Evolutionary conservation across 2,797 vertebrate species (phyloP).

Genomic region (Australoheros facetus): DNA sequence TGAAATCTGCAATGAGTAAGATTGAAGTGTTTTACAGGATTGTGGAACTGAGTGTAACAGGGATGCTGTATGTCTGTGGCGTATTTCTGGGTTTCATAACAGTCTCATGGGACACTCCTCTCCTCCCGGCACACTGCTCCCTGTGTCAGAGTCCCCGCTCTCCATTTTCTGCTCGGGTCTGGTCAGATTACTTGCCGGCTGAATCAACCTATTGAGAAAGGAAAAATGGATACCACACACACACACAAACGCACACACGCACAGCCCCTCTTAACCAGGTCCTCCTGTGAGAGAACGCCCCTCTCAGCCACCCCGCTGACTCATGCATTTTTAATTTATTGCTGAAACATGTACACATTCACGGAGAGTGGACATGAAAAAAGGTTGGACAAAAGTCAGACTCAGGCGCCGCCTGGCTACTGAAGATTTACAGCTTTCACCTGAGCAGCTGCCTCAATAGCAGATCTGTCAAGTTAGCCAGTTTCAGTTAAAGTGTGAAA

Average conservation of each 20-base stretch:
- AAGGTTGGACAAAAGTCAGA: background rate
- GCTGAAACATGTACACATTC: background rate
- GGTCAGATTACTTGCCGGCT: conserved; percentile 70
- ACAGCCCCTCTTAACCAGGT: background rate
- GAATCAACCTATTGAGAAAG: conserved; percentile 61
- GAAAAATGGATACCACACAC: conserved; percentile 60
- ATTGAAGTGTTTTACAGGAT: background rate
- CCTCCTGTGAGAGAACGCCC: conserved; percentile 20
- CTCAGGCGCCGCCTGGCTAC: conserved; percentile 44
- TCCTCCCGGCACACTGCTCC: conserved; percentile 56
- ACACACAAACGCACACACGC: background rate
- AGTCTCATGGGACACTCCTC: conserved; percentile 34
- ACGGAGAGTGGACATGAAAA: background rate
- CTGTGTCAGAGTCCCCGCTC: conserved; percentile 57
- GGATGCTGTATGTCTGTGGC: background rate
- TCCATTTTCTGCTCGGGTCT: conserved; percentile 61
- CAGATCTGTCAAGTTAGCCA: background rate
- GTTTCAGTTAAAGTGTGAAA: background rate
- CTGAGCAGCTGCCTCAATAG: background rate
- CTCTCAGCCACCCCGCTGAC: background rate
- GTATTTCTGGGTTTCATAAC: conserved; percentile 43
- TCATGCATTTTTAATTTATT: conserved; percentile 14
- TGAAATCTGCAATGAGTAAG: background rate
- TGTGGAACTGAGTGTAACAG: conserved; percentile 19
- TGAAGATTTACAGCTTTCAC: background rate